These are phyloP conservation scores for Drosophila greeni DNA, from an alignment of 2,888 invertebrate genomes.

Conservation along the genomic window DNA sequence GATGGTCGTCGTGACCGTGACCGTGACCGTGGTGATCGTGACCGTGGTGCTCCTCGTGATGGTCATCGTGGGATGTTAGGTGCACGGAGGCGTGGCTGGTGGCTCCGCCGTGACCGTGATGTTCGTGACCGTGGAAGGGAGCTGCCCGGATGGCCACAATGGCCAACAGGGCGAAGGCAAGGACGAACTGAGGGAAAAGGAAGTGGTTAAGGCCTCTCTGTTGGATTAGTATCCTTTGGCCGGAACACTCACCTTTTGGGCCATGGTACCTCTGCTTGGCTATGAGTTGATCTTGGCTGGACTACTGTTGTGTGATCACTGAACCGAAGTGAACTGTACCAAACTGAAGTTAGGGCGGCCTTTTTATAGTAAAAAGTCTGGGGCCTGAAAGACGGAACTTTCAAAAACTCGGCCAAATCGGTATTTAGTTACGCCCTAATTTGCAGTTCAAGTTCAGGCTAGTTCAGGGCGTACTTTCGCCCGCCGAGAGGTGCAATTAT, in stretches of 20 bases:
- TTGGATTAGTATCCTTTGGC: background rate
- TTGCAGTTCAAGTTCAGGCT: conserved; percentile 43
- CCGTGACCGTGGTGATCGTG: conserved; percentile 21
- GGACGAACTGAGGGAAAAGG: conserved; percentile 44
- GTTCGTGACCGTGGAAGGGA: conserved; percentile 50
- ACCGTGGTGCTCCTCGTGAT: conserved; percentile 23
- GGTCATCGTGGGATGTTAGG: conserved; percentile 66
- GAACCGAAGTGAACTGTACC: conserved; percentile 58
- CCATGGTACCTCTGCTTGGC: conserved; percentile 58
- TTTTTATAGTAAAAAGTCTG: conserved; percentile 52
- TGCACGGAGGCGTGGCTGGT: conserved; percentile 70
- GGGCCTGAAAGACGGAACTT: conserved; percentile 13
- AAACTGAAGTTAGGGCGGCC: conserved; percentile 21
- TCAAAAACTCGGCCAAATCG: conserved; percentile 22
- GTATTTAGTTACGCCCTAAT: conserved; percentile 51
- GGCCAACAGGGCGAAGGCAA: conserved; percentile 54
- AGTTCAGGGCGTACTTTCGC: conserved; percentile 49
- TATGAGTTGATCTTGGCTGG: conserved; percentile 55
- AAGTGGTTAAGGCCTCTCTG: background rate
- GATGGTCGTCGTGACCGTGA: conserved; percentile 56
- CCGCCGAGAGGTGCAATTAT: conserved; percentile 38
- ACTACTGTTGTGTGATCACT: conserved; percentile 51
- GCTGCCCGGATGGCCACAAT: conserved; percentile 44
- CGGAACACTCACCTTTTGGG: conserved; percentile 58
- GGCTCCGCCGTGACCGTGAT: conserved; percentile 52